Evolutionary conservation across 2,113 vertebrate genomes (phyloP).

Genomic region (Suricata suricatta): DNA sequence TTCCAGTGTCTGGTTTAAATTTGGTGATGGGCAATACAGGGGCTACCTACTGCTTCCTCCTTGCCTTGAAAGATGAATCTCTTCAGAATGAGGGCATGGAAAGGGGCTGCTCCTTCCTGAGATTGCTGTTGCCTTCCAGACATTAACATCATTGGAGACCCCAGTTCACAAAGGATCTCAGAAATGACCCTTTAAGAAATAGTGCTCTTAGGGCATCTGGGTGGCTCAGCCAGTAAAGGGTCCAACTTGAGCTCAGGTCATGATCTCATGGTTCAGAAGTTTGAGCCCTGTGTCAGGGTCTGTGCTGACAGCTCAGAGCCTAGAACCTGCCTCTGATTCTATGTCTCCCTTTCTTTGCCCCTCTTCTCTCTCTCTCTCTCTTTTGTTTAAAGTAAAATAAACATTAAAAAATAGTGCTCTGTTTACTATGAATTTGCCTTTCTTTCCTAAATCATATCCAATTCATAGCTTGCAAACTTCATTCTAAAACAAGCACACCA

Average conservation of each 20-base stretch:
- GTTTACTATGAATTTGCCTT: neutral
- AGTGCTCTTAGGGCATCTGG: neutral
- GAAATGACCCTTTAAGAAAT: neutral
- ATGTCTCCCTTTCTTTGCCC: too few species aligned
- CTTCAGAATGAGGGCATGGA: neutral
- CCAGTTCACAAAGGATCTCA: neutral
- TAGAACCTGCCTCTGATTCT: too few species aligned
- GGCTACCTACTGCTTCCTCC: neutral
- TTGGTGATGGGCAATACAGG: neutral
- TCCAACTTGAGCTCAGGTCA: too few species aligned
- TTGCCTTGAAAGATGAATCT: neutral
- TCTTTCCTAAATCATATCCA: neutral
- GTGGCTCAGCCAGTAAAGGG: too few species aligned
- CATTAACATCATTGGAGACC: neutral
- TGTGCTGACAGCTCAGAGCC: too few species aligned
- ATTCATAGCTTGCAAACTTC: neutral
- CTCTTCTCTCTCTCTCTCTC: too few species aligned
- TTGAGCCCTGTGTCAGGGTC: too few species aligned
- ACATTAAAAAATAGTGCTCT: neutral
- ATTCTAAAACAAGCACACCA: neutral
- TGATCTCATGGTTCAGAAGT: too few species aligned
- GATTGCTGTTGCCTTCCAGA: neutral
- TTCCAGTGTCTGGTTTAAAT: neutral
- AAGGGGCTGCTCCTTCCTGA: neutral
- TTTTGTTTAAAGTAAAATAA: too few species aligned